Evolutionary conservation across 2,888 invertebrate genomes (phyloP), one percentile per base, ranked within the genome.

Genomic region (Diplazon laetatorius): DNA sequence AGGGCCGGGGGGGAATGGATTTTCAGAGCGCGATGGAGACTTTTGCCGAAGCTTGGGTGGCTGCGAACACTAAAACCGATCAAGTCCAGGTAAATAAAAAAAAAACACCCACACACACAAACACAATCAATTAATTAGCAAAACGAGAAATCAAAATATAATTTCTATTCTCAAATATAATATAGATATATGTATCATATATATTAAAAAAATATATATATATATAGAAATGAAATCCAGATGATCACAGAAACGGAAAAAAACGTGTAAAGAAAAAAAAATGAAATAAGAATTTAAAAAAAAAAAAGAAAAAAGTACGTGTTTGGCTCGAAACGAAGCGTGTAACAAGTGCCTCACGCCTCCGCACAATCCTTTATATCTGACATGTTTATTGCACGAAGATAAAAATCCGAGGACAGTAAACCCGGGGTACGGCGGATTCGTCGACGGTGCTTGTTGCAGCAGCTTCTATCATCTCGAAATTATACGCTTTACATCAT

Each of bases 1-100:
- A 30, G 30, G n/a, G n/a, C n/a, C n/a, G n/a, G n/a, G 60, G 78
- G 89, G 90, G 88, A 91, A 98, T 98, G 98, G 98, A 98, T 96
- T 97, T 98, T 94, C 97, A 97, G 94, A 97, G 97, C 94, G 98
- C 98, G 87, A 97, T 98, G 98, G 98, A 98, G 93, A 98, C 98
- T 86, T 98, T 98, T 92, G 98, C 98, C 85, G 98, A 98, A 93
- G 98, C 98, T 86, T 98, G 98, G 98, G 97, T 97, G 87, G 97
- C 97, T 85, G 97, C 97, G 91, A 96, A 95, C 91, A 95, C 95
- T 88, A 95, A 95, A 91, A 86, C 88, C 65, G 91, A 91, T 85
- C 90, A 90, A 85, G 90, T 91, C 75, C 91, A 91, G 91, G 91
- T 91, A 84, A 82, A 57, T 20, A 68, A 48, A 20, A 55, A 37